phyloP scores from a whole-genome alignment of 2,797 vertebrate genomes.

The Cryptoprocta ferox region DNA sequence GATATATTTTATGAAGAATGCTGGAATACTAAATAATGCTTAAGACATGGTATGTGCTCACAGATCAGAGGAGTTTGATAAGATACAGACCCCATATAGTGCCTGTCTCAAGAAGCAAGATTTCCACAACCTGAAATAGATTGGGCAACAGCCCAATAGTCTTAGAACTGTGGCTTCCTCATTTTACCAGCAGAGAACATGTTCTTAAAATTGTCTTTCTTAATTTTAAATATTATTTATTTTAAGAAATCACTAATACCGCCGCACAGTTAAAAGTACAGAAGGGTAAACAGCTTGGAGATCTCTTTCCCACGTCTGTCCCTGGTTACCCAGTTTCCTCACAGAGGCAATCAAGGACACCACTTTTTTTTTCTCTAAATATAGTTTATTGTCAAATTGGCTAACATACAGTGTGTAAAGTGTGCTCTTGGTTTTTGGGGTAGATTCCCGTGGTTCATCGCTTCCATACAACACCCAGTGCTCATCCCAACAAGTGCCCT shows the following conservation, averaged over 20 bases:
- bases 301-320: background rate
- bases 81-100: background rate
- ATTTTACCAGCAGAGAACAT: background rate
- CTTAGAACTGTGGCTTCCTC: background rate
- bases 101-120: background rate
- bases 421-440: too few relatives aligned
- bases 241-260: background rate
- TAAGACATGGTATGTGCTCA: background rate
- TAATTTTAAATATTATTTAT: background rate
- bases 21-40: background rate
- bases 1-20: conserved; percentile 7
- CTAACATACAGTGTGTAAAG: too few relatives aligned
- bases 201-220: background rate
- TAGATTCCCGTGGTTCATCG: too few relatives aligned
- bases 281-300: background rate
- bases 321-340: background rate
- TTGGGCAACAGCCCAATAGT: background rate
- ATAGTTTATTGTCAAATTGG: too few relatives aligned
- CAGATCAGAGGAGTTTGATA: background rate
- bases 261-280: background rate
- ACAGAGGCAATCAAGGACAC: background rate
- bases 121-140: background rate
- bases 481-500: too few relatives aligned
- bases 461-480: too few relatives aligned
- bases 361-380: background rate